These are phyloP conservation scores for Sinosuthora webbiana DNA, from an alignment of 2,113 vertebrate genomes.

Conservation along the genomic window DNA sequence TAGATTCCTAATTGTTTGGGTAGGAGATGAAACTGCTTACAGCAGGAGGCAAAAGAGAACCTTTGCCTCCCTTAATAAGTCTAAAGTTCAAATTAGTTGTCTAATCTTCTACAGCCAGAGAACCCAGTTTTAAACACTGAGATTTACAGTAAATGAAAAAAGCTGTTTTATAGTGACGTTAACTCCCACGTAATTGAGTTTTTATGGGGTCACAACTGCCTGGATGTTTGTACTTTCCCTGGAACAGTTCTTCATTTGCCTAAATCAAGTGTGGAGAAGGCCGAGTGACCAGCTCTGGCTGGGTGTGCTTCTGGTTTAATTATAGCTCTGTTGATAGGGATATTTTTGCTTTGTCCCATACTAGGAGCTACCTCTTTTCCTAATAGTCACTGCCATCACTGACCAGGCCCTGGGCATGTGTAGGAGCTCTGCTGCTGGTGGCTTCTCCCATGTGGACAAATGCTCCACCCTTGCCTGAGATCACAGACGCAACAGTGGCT, in stretches of 20 bases:
- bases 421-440: background rate
- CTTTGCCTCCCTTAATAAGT: conserved; percentile 5
- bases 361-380: background rate
- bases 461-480: background rate
- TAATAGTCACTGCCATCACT: background rate
- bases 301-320: conserved; percentile 50
- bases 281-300: conserved; percentile 22
- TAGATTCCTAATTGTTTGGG: background rate
- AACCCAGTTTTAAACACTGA: background rate
- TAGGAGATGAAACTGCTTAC: background rate
- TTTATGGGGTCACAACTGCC: conserved; percentile 60
- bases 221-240: conserved; percentile 48
- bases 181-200: conserved; percentile 57
- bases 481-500: background rate
- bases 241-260: conserved; percentile 53
- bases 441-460: background rate
- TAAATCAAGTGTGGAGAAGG: conserved; percentile 40
- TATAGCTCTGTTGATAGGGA: conserved; percentile 12
- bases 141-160: conserved; percentile 60
- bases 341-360: background rate
- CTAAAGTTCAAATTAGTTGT: conserved; percentile 14
- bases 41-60: background rate
- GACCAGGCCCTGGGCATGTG: background rate
- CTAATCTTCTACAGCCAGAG: background rate
- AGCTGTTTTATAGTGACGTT: conserved; percentile 61